phyloP scores from a whole-genome alignment of 2,888 invertebrate species.

The Erebia aethiops region DNA sequence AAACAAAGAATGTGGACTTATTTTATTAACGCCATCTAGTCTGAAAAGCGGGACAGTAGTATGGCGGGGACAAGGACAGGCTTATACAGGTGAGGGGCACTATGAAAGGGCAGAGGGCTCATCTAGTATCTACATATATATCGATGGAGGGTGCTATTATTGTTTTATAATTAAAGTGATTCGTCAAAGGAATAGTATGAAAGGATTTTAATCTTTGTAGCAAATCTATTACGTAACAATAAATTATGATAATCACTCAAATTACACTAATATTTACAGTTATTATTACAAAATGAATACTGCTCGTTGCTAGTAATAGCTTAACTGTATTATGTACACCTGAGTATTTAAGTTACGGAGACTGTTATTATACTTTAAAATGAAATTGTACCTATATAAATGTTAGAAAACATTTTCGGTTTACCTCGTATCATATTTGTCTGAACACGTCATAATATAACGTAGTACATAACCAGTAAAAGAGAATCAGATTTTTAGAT shows the following conservation, averaged over 20 bases:
- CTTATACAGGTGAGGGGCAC: too few species aligned
- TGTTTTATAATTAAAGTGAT: not conserved
- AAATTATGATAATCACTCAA: constrained; percentile 15
- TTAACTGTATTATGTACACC: constrained; percentile 42
- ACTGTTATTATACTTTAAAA: not conserved
- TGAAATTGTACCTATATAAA: not conserved
- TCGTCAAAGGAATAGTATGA: not conserved
- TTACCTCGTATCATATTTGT: too few species aligned
- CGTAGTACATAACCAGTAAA: too few species aligned
- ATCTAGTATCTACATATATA: too few species aligned
- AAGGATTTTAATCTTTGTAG: not conserved
- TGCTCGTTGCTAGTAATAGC: constrained; percentile 47
- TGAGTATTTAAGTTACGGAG: constrained; percentile 41
- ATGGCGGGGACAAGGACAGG: too few species aligned
- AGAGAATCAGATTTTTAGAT: too few species aligned
- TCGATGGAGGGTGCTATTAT: not conserved
- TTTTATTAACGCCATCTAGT: too few species aligned
- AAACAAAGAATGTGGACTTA: too few species aligned
- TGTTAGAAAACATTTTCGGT: too few species aligned
- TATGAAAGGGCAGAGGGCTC: too few species aligned
- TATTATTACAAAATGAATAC: constrained; percentile 45
- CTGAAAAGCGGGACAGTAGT: too few species aligned
- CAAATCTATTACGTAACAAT: constrained; percentile 1
- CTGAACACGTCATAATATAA: too few species aligned
- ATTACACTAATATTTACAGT: constrained; percentile 38